Evolutionary conservation across 2,888 invertebrate genomes (phyloP).

Genomic region (Phyto melanocephala): DNA sequence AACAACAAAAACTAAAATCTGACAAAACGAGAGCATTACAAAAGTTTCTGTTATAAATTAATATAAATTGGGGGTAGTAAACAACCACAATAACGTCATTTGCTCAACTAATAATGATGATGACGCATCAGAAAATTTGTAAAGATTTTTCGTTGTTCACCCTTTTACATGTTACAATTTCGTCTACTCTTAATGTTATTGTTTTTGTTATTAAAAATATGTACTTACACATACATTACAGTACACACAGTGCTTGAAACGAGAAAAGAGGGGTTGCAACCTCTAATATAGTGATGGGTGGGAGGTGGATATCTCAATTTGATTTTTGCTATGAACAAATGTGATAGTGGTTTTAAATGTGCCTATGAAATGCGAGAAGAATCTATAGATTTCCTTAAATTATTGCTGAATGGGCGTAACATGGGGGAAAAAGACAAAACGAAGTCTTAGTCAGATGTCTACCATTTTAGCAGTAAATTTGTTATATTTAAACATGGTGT

Average conservation of each 20-base stretch:
- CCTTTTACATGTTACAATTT: conserved; percentile 34
- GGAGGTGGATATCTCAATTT: neutral
- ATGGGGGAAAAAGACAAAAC: too few relatives aligned
- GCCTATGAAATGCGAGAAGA: conserved; percentile 1
- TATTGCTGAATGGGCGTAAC: neutral
- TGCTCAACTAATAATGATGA: conserved; percentile 41
- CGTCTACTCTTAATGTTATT: neutral
- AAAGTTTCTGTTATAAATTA: neutral
- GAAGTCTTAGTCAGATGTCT: too few relatives aligned
- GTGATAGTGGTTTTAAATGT: neutral
- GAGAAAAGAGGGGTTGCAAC: conserved; percentile 1
- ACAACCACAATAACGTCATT: conserved; percentile 16
- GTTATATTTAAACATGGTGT: too few relatives aligned
- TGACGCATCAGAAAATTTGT: conserved; percentile 64
- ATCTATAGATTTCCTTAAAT: conserved; percentile 27
- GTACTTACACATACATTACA: neutral
- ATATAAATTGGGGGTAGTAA: conserved; percentile 59
- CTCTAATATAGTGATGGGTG: neutral
- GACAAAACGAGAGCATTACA: conserved; percentile 56
- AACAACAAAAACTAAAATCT: conserved; percentile 49
- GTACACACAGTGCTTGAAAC: neutral
- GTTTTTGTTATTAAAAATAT: neutral
- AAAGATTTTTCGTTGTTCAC: conserved; percentile 48
- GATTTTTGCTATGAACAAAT: neutral
- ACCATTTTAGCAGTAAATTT: too few relatives aligned